phyloP scores from a whole-genome alignment of 1,140 invertebrate species.

The Thalassaphorura encarpata region DNA sequence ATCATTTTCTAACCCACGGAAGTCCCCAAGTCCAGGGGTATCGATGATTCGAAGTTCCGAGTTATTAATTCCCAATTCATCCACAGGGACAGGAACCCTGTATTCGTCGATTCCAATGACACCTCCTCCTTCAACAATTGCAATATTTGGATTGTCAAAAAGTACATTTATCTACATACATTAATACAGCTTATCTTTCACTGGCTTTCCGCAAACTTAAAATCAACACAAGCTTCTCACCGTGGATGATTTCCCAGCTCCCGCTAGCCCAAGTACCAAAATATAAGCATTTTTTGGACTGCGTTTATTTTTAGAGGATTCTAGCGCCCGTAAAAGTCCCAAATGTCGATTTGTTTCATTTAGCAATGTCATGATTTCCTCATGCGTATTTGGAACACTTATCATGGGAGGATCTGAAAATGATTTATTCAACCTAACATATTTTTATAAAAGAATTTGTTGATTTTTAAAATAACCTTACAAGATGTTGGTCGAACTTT shows the following conservation, averaged over 20 bases:
- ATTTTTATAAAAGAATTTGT: background rate
- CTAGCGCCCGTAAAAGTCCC: conserved; percentile 9
- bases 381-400: background rate
- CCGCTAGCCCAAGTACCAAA: conserved; percentile 6
- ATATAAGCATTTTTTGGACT: conserved; percentile 19
- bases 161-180: conserved; percentile 12
- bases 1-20: conserved; percentile 13
- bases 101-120: conserved; percentile 11
- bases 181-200: background rate
- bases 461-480: background rate
- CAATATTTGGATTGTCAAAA: conserved; percentile 9
- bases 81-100: conserved; percentile 3
- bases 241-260: conserved; percentile 14
- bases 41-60: conserved; percentile 12
- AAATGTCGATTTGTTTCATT: background rate
- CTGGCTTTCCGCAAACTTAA: background rate
- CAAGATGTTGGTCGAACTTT: background rate
- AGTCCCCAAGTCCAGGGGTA: conserved; percentile 13
- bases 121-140: background rate
- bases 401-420: conserved; percentile 11
- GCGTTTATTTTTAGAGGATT: conserved; percentile 9
- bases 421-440: background rate
- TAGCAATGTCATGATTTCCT: background rate
- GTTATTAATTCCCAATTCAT: conserved; percentile 12
- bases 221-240: background rate